phyloP scores from a whole-genome alignment of 1,140 invertebrate species.

The Chlorops oryzae region DNA sequence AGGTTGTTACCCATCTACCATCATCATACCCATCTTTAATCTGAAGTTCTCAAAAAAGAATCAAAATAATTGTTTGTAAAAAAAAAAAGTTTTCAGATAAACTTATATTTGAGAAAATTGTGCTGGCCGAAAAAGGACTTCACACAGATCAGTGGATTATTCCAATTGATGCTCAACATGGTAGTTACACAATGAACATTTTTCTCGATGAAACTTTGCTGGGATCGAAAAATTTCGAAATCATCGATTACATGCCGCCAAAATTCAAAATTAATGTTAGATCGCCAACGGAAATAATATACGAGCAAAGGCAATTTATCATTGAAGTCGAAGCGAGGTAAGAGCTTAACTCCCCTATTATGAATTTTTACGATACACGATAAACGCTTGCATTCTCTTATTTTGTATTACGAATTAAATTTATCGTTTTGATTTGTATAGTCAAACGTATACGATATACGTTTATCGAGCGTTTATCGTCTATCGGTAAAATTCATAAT shows the following conservation, averaged over 20 bases:
- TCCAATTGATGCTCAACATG: not conserved
- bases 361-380: not conserved
- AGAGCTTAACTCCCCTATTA: not conserved
- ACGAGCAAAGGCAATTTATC: not conserved
- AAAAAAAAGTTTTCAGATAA: not conserved
- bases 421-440: too few species aligned
- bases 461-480: too few species aligned
- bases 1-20: too few species aligned
- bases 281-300: not conserved
- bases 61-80: not conserved
- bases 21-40: too few species aligned
- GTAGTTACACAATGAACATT: not conserved
- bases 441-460: too few species aligned
- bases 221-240: not conserved
- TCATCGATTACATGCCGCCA: not conserved
- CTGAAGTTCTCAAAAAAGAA: not conserved
- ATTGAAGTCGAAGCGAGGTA: not conserved
- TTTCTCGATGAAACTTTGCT: not conserved
- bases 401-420: not conserved
- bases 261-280: not conserved
- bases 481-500: not conserved
- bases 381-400: not conserved
- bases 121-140: not conserved
- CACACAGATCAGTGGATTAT: not conserved
- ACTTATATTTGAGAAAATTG: not conserved